Evolutionary conservation across 2,797 vertebrate species (phyloP).

Genomic region (Dicrostonyx torquatus): DNA sequence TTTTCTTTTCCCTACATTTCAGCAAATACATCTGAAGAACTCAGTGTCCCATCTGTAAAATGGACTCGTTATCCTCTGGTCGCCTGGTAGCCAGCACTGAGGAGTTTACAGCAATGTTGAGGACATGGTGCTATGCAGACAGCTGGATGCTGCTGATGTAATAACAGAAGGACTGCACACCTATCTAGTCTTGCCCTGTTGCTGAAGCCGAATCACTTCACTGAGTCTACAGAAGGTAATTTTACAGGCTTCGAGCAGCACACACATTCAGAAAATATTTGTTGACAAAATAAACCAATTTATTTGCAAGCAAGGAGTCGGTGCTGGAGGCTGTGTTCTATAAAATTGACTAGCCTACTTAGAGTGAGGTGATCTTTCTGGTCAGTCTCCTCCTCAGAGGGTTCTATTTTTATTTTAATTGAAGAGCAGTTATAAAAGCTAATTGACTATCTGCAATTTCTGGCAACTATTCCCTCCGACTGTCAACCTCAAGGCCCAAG

Average conservation of each 20-base stretch:
- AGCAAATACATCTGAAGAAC: neutral
- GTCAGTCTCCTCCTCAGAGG: conserved; percentile 25
- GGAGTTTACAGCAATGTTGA: neutral
- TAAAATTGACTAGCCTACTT: conserved; percentile 67
- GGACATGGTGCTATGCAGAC: neutral
- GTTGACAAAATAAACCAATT: conserved; percentile 56
- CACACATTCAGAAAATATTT: conserved; percentile 47
- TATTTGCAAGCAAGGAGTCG: neutral
- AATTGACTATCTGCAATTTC: conserved; percentile 61
- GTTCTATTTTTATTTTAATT: conserved; percentile 59
- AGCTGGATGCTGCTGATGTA: neutral
- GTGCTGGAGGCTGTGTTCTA: conserved; percentile 48
- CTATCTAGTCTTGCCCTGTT: neutral
- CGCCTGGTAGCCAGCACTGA: neutral
- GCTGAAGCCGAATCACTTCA: conserved; percentile 2
- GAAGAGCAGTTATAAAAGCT: conserved; percentile 73
- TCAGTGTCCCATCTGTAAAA: neutral
- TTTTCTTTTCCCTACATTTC: neutral
- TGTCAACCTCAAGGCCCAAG: conserved; percentile 54
- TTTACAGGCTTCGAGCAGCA: neutral
- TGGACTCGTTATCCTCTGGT: neutral
- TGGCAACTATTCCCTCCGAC: conserved; percentile 51
- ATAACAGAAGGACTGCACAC: no score
- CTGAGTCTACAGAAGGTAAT: neutral
- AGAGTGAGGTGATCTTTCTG: conserved; percentile 56